These are phyloP conservation scores for Protula sp. DNA, from an alignment of 2,888 invertebrate species.

Conservation along the genomic window DNA sequence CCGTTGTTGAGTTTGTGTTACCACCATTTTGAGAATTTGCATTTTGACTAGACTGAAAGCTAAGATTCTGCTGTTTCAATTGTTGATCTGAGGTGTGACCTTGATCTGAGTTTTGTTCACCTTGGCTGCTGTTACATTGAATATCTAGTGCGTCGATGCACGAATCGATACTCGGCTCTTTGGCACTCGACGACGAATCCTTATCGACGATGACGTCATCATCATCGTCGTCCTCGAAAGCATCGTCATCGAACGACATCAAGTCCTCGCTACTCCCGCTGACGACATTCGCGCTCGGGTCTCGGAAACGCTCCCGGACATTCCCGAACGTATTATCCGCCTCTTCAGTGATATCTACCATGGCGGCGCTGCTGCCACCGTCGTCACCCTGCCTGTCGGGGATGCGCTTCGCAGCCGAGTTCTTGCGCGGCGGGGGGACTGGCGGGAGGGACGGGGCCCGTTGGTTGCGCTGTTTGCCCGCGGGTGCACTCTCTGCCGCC, in stretches of 20 bases:
- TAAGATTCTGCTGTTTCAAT: too few species aligned
- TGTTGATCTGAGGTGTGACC: background rate
- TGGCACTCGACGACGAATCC: background rate
- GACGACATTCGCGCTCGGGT: too few species aligned
- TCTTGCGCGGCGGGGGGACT: too few species aligned
- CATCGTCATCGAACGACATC: slow-evolving; percentile 5
- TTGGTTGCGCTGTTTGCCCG: too few species aligned
- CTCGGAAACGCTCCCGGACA: too few species aligned
- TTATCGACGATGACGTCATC: background rate
- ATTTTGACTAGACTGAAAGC: too few species aligned
- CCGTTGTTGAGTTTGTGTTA: background rate
- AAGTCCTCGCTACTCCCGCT: slow-evolving; percentile 3
- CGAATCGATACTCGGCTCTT: background rate
- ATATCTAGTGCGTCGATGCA: background rate
- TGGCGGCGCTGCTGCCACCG: too few species aligned
- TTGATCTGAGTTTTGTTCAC: background rate
- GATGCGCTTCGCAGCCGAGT: too few species aligned
- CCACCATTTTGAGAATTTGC: background rate
- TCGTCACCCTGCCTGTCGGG: slow-evolving; percentile 20
- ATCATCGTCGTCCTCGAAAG: background rate
- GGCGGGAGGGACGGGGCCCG: background rate
- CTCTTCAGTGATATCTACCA: too few species aligned
- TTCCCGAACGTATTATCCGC: too few species aligned
- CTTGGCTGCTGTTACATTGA: background rate
- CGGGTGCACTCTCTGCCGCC: too few species aligned